Evolutionary conservation across 37 sponge, comb jelly and placozoan species (phyloP).

Genomic region (Aplysina aerophoba): DNA sequence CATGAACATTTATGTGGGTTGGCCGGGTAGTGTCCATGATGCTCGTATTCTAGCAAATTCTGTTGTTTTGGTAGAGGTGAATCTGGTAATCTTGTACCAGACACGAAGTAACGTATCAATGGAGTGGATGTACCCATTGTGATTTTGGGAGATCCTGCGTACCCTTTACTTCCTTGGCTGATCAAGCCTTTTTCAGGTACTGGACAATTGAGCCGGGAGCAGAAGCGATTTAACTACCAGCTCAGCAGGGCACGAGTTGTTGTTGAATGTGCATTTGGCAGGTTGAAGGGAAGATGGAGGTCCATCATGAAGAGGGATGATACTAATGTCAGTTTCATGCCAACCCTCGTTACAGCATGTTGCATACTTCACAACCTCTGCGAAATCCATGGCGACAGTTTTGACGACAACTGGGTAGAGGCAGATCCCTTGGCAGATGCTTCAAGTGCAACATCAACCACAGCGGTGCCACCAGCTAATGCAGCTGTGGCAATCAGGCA

Average conservation of each 20-base stretch:
- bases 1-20: slow-evolving; percentile 29
- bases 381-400: slow-evolving; percentile 19
- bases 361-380: slow-evolving; percentile 31
- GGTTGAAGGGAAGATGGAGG: slow-evolving; percentile 28
- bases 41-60: slow-evolving; percentile 30
- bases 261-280: slow-evolving; percentile 29
- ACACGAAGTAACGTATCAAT: too few relatives aligned
- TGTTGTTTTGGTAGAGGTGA: too few relatives aligned
- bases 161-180: slow-evolving; percentile 28
- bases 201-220: slow-evolving; percentile 13
- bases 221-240: slow-evolving; percentile 23
- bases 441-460: too few relatives aligned
- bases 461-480: too few relatives aligned
- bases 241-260: slow-evolving; percentile 21
- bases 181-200: slow-evolving; percentile 25
- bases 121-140: slow-evolving; percentile 17
- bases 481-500: too few relatives aligned
- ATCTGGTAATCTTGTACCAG: too few relatives aligned
- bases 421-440: too few relatives aligned
- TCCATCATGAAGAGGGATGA: slow-evolving; percentile 30
- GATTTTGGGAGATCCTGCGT: slow-evolving; percentile 65
- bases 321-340: not conserved
- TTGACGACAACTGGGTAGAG: slow-evolving; percentile 20
- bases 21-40: slow-evolving; percentile 43
- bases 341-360: slow-evolving; percentile 27